Conservation (phyloP, 2,797 vertebrate genomes). For the Kryptolebias ocellatus region DNA sequence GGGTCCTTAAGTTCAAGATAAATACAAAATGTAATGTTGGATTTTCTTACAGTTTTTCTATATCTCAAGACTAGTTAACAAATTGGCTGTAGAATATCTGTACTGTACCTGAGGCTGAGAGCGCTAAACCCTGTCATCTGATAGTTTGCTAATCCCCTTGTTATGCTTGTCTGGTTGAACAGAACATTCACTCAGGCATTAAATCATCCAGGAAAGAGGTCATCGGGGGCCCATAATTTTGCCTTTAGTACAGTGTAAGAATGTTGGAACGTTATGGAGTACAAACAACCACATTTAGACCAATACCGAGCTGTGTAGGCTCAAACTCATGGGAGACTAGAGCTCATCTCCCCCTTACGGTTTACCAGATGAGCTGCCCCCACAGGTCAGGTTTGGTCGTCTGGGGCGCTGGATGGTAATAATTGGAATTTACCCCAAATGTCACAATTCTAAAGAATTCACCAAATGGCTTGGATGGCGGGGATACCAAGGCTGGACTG, state of each 20-base stretch:
- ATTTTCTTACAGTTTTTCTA: constrained; percentile 20
- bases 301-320: constrained; percentile 5
- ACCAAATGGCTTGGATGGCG: constrained; percentile 69
- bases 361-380: constrained; percentile 58
- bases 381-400: constrained; percentile 75
- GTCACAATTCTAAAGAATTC: constrained; percentile 63
- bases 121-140: constrained; percentile 71
- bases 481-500: constrained; percentile 71
- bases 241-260: background rate
- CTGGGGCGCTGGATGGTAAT: constrained; percentile 65
- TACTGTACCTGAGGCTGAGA: constrained; percentile 61
- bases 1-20: constrained; percentile 14
- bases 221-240: constrained; percentile 57
- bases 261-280: constrained; percentile 19
- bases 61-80: constrained; percentile 28
- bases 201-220: constrained; percentile 64
- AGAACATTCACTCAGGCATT: constrained; percentile 71
- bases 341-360: constrained; percentile 56
- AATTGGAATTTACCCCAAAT: constrained; percentile 76
- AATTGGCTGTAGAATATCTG: constrained; percentile 42
- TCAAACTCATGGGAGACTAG: constrained; percentile 67
- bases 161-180: constrained; percentile 74
- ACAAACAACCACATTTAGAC: constrained; percentile 14
- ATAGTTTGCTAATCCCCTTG: constrained; percentile 75
- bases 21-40: background rate